Evolutionary conservation across 2,797 vertebrate genomes (phyloP), one percentile per base, ranked within the genome.

Genomic region (Cynodonichthys magdalenae): DNA sequence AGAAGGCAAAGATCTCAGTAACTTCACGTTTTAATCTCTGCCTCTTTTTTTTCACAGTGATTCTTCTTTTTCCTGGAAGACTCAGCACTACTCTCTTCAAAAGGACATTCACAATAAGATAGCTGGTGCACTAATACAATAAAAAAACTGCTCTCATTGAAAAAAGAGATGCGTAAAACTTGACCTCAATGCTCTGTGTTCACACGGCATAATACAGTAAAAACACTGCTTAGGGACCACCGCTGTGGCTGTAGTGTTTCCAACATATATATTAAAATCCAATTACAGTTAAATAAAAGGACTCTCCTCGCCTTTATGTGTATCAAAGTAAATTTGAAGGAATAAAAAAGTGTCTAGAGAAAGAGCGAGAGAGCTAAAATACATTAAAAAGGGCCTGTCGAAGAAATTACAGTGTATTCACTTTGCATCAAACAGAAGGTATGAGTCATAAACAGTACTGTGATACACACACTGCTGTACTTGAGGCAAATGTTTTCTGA

Each of bases 401-500:
- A 75, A 60, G 34, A 78, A 60, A 76, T 68, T 87, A 88, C 90
- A 90, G 89, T 91, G 89, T 89, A 79, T 83, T 86, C 60, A 85
- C 78, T 75, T 27, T 62, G 64, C 48, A 75, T 61, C 54, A 64
- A 79, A 81, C 62, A 73, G 66, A 77, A 69, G 75, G 62, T 49
- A 62, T 44, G 27, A 71, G 45, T 67, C 53, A 61, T 47, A 48
- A 64, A 73, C 71, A 78, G 77, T 69, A 66, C 49, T 66, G 58
- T 57, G 51, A 74, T 47, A 57, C 28, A 52, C 60, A 71, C 61
- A 64, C 56, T 63, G 70, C 71, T 72, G 47, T 29, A 64, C 66
- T 59, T 65, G 66, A 77, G 75, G 71, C 66, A 77, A 73, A 61
- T 34, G 50, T 70, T 42, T 73, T 65, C 36, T 72, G 44, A 77